A percentile compares a stretch with the other conserved stretches of the same genome.
Evolutionary conservation across 1,140 invertebrate species (phyloP).

Genomic region (Diabrotica undecimpunctata): DNA sequence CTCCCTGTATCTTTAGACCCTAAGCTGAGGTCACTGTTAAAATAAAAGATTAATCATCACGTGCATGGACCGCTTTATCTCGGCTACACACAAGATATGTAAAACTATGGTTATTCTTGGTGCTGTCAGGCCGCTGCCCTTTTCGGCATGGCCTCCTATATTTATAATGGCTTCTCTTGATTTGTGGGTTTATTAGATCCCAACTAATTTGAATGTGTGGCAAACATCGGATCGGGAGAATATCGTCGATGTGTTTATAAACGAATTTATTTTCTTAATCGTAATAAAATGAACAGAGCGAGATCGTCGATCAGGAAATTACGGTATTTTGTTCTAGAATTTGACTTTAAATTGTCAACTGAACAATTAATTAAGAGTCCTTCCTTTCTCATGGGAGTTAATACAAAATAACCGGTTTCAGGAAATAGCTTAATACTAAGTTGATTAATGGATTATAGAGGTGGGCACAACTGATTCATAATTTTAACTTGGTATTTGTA

Average conservation of each 20-base stretch:
- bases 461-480: too few species aligned
- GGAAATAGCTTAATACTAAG: too few species aligned
- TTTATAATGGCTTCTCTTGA: slow-evolving; percentile 39
- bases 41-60: neutral
- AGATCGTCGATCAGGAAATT: too few species aligned
- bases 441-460: too few species aligned
- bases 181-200: slow-evolving; percentile 32
- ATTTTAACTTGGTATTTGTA: too few species aligned
- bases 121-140: slow-evolving; percentile 39
- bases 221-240: neutral
- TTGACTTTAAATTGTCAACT: too few species aligned
- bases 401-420: too few species aligned
- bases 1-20: too few species aligned
- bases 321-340: too few species aligned
- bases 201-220: slow-evolving; percentile 15
- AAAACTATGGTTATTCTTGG: slow-evolving; percentile 32
- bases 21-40: too few species aligned
- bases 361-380: too few species aligned
- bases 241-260: neutral
- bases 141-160: slow-evolving; percentile 40
- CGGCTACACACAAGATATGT: slow-evolving; percentile 12
- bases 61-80: slow-evolving; percentile 17
- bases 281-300: neutral
- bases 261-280: neutral
- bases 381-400: too few species aligned